Evolutionary conservation across 2,888 invertebrate species (phyloP).

Genomic region (Chirona hameri): DNA sequence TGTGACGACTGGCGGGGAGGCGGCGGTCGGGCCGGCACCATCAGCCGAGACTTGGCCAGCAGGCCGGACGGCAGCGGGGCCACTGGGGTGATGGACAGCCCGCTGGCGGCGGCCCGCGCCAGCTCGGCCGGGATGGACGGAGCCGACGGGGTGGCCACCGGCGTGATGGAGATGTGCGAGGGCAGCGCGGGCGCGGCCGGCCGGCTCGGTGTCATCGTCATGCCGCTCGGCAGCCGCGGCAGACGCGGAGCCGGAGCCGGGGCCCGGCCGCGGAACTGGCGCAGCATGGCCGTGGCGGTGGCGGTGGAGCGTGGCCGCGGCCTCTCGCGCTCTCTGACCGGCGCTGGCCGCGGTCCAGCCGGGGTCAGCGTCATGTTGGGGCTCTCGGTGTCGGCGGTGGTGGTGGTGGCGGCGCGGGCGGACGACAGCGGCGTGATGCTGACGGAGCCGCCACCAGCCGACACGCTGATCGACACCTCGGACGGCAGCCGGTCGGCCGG

Average conservation of each 20-base stretch:
- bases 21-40: neutral
- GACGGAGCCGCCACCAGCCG: neutral
- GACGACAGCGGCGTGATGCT: conserved; percentile 7
- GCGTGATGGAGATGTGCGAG: conserved; percentile 2
- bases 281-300: neutral
- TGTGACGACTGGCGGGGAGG: neutral
- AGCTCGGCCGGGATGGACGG: conserved; percentile 2
- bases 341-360: neutral
- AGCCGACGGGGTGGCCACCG: neutral
- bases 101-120: neutral
- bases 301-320: neutral
- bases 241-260: neutral
- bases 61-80: conserved; percentile 6
- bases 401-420: neutral
- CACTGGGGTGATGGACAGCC: conserved; percentile 34
- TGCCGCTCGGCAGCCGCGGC: neutral
- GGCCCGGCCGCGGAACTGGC: neutral
- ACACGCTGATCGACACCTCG: neutral
- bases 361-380: neutral
- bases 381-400: neutral
- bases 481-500: neutral
- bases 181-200: neutral
- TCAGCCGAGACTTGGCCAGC: too few species aligned
- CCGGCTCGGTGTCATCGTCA: neutral
- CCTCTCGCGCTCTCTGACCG: too few species aligned